Evolutionary conservation across 1,140 invertebrate species (phyloP).

Genomic region (Papilio dardanus): DNA sequence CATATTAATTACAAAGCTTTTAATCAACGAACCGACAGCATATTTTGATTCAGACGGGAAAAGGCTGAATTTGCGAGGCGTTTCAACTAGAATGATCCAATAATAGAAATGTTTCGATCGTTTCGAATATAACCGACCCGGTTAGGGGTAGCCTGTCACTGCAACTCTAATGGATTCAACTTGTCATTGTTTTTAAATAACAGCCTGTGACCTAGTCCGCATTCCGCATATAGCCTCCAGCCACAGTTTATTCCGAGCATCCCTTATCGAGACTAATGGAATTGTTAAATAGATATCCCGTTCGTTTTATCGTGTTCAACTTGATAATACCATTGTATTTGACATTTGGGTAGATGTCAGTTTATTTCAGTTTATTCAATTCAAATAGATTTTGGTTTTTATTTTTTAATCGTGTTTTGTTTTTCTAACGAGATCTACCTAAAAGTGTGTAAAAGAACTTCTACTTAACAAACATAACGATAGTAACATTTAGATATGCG

Average conservation of each 20-base stretch:
- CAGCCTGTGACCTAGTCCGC: slow-evolving; percentile 65
- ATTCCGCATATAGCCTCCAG: slow-evolving; percentile 53
- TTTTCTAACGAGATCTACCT: too few species aligned
- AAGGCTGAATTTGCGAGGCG: slow-evolving; percentile 68
- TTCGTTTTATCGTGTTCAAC: slow-evolving; percentile 30
- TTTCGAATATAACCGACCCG: slow-evolving; percentile 70
- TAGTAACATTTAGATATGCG: too few species aligned
- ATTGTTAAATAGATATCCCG: slow-evolving; percentile 45
- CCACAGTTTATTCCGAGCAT: slow-evolving; percentile 49
- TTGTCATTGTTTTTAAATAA: slow-evolving; percentile 75
- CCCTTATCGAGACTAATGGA: slow-evolving; percentile 46
- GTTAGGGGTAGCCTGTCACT: slow-evolving; percentile 58
- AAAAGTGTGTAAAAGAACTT: too few species aligned
- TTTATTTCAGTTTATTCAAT: slow-evolving; percentile 6
- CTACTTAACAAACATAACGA: too few species aligned
- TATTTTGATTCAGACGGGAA: slow-evolving; percentile 58
- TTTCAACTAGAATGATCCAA: slow-evolving; percentile 70
- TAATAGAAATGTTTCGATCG: slow-evolving; percentile 76
- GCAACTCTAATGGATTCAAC: slow-evolving; percentile 74
- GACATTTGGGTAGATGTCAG: neutral
- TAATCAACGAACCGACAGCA: slow-evolving; percentile 55
- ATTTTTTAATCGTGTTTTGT: neutral
- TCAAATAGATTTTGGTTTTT: neutral
- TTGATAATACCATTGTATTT: slow-evolving; percentile 1
- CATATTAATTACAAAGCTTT: slow-evolving; percentile 55